Base-by-base conservation (phyloP, 2,113 vertebrate species). In the Myiozetetes cayanensis region DNA sequence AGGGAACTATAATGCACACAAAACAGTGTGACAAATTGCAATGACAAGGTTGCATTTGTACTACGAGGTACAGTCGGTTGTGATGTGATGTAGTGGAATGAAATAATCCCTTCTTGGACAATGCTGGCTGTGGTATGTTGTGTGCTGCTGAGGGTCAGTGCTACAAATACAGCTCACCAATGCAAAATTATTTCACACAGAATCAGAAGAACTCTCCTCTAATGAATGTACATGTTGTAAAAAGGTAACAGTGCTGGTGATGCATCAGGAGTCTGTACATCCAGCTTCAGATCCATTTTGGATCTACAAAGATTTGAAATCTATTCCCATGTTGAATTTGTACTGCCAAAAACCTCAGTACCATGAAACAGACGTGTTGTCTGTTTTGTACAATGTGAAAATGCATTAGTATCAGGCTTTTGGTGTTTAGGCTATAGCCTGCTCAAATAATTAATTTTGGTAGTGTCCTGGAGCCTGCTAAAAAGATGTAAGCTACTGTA, bases 21-120 rank as follows among this genome's bases (percentile, higher is more conserved):
- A 93, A 96, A 95, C 77, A 92, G 73, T 87, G 73, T 91, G 96
- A 96, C 93, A 88, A 97, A 96, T 97, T 83, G 63, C 88, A 96
- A 91, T 83, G 93, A 91, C 67, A 96, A 94, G 87, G 87, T 83
- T 95, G 63, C 84, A 87, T 97, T 97, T 97, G 86, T 96, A 93
- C 93, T 96, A 93, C 5, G 53, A 94, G 66, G 61, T 93, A 94
- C 61, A 96, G 92, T 91, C 59, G 8, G 62, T 94, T 97, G 87
- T 95, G 88, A 88, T 96, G 96, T 55, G 65, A 94, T 94, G 91
- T 96, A 95, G 72, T 95, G 89, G 77, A 96, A 95, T 84, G 72
- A 85, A 96, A 94, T 97, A 96, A 84, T 96, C 68, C 53, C 52
- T 93, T 92, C 88, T 62, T 75, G 93, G 82, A 93, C 79, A 93